Conservation (phyloP, 2,888 invertebrate genomes). For the Drosophila robusta region DNA sequence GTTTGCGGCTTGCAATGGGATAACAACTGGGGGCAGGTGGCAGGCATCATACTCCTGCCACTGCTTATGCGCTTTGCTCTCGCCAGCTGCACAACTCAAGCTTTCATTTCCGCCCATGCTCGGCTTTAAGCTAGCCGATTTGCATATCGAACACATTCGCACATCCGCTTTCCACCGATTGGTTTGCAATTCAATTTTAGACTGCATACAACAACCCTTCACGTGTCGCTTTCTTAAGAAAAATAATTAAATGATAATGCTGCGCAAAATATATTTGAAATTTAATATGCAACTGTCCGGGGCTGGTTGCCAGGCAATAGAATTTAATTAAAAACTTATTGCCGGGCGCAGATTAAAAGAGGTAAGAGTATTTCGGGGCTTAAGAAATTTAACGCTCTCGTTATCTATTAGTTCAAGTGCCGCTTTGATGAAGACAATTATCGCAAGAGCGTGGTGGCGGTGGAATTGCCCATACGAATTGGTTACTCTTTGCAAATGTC, state of each 20-base stretch:
- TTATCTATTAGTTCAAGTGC: slow-evolving; percentile 53
- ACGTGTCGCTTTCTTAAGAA: too few relatives aligned
- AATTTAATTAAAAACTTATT: slow-evolving; percentile 49
- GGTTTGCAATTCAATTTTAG: slow-evolving; percentile 42
- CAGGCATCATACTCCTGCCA: slow-evolving; percentile 11
- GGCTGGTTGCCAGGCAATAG: slow-evolving; percentile 25
- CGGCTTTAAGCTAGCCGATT: slow-evolving; percentile 66
- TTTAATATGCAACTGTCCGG: slow-evolving; percentile 11
- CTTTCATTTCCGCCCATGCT: slow-evolving; percentile 40
- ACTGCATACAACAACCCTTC: slow-evolving; percentile 2
- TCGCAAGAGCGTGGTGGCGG: not conserved
- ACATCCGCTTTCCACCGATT: slow-evolving; percentile 21
- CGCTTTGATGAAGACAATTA: slow-evolving; percentile 48
- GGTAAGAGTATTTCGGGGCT: not conserved
- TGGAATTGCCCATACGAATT: not conserved
- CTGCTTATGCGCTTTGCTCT: slow-evolving; percentile 18
- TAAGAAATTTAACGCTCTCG: slow-evolving; percentile 45
- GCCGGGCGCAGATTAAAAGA: slow-evolving; percentile 10
- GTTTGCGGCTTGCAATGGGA: slow-evolving; percentile 75
- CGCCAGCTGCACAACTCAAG: slow-evolving; percentile 39
- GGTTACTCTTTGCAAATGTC: slow-evolving; percentile 12
- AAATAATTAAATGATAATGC: not conserved
- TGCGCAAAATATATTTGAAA: slow-evolving; percentile 4
- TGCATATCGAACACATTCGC: slow-evolving; percentile 44
- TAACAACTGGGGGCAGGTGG: slow-evolving; percentile 58